These are phyloP conservation scores for Caenorhabditis sp. DNA, from an alignment of 2,888 invertebrate species.

Conservation along the genomic window DNA sequence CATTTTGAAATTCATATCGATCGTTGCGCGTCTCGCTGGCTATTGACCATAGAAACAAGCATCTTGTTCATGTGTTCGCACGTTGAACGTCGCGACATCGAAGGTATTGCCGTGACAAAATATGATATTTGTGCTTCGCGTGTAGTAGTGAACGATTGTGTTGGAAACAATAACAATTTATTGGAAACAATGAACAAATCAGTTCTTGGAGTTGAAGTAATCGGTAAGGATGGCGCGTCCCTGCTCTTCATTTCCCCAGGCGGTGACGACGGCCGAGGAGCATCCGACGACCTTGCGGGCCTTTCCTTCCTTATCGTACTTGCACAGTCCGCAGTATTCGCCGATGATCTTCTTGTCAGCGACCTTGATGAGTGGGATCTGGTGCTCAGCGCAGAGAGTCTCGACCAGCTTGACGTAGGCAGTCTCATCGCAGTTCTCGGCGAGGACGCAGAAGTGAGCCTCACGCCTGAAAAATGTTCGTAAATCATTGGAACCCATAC, in stretches of 20 bases:
- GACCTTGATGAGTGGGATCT: slow-evolving; percentile 94
- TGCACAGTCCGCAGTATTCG: slow-evolving; percentile 99
- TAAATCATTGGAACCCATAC: slow-evolving; percentile 55
- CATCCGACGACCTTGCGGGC: slow-evolving; percentile 95
- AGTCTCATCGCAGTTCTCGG: slow-evolving; percentile 98
- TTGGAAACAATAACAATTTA: slow-evolving; percentile 61
- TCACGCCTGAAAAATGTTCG: slow-evolving; percentile 85
- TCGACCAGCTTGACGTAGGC: slow-evolving; percentile 97
- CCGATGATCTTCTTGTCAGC: slow-evolving; percentile 99
- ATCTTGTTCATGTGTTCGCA: not conserved
- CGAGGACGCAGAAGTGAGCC: slow-evolving; percentile 95
- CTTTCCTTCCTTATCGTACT: slow-evolving; percentile 98
- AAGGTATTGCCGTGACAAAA: slow-evolving; percentile 25
- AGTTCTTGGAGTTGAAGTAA: slow-evolving; percentile 85
- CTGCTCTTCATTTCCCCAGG: slow-evolving; percentile 96
- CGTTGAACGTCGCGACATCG: not conserved
- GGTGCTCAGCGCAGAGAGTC: slow-evolving; percentile 97
- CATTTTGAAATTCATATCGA: slow-evolving; percentile 4
- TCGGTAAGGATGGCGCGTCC: slow-evolving; percentile 95
- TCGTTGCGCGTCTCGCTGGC: not conserved
- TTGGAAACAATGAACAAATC: slow-evolving; percentile 63
- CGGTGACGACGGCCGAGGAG: slow-evolving; percentile 97
- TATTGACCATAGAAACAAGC: slow-evolving; percentile 2
- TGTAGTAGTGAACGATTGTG: not conserved
- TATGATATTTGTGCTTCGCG: not conserved